phyloP scores from a whole-genome alignment of 2,888 invertebrate genomes.

The Spisula subtruncata region DNA sequence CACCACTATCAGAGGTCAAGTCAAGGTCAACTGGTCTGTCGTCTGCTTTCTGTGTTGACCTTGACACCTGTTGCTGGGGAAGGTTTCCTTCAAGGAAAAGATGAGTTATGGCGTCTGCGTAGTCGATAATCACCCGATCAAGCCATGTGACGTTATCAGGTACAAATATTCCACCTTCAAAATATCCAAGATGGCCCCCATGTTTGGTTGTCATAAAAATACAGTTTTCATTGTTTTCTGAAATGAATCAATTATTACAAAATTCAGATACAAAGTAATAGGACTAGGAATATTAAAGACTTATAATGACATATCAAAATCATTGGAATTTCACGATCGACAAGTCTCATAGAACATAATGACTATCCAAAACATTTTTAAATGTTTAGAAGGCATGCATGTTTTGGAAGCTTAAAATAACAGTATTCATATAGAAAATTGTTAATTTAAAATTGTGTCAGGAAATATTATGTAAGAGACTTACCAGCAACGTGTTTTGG shows the following conservation, averaged over 20 bases:
- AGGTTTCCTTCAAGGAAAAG: conserved; percentile 64
- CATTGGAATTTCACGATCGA: no score
- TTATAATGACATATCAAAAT: no score
- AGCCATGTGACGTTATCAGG: conserved; percentile 97
- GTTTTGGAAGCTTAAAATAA: no score
- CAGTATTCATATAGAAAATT: not conserved
- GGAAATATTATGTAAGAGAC: not conserved
- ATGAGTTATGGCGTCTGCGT: conserved; percentile 89
- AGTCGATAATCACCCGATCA: conserved; percentile 94
- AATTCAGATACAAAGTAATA: no score
- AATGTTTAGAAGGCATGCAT: no score
- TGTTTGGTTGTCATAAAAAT: conserved; percentile 95
- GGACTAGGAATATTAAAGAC: no score
- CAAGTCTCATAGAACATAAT: no score
- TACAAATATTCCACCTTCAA: conserved; percentile 95
- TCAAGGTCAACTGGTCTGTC: conserved; percentile 8
- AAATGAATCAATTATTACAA: conserved; percentile 42
- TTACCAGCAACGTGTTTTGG: conserved; percentile 93
- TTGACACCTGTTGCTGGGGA: conserved; percentile 29
- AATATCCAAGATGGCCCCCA: conserved; percentile 98
- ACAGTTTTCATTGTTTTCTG: conserved; percentile 84
- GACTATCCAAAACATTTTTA: no score
- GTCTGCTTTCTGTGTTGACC: not conserved
- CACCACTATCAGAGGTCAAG: conserved; percentile 26
- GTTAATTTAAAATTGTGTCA: not conserved